Conservation (phyloP, 35 echinoderm and acorn worm species). For the Strongylocentrotus purpuratus region DNA sequence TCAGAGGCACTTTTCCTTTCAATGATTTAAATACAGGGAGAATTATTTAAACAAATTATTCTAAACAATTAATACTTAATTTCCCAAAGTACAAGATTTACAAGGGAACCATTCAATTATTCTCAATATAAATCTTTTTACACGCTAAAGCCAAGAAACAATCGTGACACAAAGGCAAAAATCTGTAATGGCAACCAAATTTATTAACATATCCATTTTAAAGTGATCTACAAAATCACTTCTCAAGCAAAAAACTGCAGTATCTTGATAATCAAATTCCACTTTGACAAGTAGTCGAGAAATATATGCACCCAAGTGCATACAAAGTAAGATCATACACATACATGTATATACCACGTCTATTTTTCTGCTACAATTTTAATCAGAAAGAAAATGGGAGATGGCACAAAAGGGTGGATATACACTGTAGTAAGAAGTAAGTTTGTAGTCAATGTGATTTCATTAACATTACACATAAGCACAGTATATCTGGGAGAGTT, state of each 20-base stretch:
- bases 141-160: not conserved
- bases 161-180: not conserved
- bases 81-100: too few relatives aligned
- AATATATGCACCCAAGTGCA: not conserved
- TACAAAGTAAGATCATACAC: not conserved
- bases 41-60: too few relatives aligned
- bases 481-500: not conserved
- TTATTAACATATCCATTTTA: conserved; percentile 37
- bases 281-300: not conserved
- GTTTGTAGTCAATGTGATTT: not conserved
- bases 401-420: too few relatives aligned
- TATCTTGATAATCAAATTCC: not conserved
- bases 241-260: not conserved
- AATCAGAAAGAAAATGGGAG: too few relatives aligned
- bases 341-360: too few relatives aligned
- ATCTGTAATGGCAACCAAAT: conserved; percentile 39
- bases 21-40: too few relatives aligned
- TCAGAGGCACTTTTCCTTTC: too few relatives aligned
- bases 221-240: conserved; percentile 12
- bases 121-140: too few relatives aligned
- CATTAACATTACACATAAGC: not conserved
- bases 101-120: too few relatives aligned
- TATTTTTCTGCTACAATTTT: too few relatives aligned
- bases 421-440: not conserved
- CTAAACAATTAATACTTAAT: too few relatives aligned